Evolutionary conservation across 2,797 vertebrate species (phyloP).

Genomic region (Amphiprion clarkii): DNA sequence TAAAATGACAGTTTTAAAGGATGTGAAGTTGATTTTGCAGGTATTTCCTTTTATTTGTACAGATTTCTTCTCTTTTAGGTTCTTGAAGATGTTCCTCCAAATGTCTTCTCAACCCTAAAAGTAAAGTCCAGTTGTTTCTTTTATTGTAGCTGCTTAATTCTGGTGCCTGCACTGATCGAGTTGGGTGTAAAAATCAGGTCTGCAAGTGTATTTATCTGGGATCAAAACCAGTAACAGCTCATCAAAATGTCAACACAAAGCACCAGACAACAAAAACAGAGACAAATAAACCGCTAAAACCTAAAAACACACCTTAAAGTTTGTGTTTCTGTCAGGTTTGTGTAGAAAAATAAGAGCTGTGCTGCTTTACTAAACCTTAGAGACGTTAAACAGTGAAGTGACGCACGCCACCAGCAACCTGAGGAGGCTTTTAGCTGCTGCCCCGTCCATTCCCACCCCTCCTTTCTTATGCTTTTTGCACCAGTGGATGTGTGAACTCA

Average conservation of each 20-base stretch:
- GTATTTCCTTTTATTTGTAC: too few species aligned
- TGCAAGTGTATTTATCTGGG: too few species aligned
- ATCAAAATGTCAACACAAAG: not conserved
- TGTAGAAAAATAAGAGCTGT: not conserved
- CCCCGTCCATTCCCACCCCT: constrained; percentile 13
- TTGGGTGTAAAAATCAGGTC: too few species aligned
- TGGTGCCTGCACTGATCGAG: too few species aligned
- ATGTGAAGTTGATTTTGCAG: too few species aligned
- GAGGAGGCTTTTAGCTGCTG: constrained; percentile 65
- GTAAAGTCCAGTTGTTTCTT: too few species aligned
- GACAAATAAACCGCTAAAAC: not conserved
- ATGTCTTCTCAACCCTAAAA: too few species aligned
- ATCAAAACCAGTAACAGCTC: too few species aligned
- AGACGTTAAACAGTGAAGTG: constrained; percentile 52
- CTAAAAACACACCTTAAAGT: not conserved
- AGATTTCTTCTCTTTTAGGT: too few species aligned
- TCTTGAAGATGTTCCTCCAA: too few species aligned
- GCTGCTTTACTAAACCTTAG: constrained; percentile 3
- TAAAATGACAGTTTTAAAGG: too few species aligned
- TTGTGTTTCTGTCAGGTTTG: not conserved
- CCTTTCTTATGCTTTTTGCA: constrained; percentile 69
- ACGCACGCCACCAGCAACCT: constrained; percentile 43
- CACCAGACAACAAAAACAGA: not conserved
- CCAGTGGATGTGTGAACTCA: constrained; percentile 66
- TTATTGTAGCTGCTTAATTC: too few species aligned